Conservation (phyloP, 2,113 vertebrate genomes). For the Dolichotis patagonum region DNA sequence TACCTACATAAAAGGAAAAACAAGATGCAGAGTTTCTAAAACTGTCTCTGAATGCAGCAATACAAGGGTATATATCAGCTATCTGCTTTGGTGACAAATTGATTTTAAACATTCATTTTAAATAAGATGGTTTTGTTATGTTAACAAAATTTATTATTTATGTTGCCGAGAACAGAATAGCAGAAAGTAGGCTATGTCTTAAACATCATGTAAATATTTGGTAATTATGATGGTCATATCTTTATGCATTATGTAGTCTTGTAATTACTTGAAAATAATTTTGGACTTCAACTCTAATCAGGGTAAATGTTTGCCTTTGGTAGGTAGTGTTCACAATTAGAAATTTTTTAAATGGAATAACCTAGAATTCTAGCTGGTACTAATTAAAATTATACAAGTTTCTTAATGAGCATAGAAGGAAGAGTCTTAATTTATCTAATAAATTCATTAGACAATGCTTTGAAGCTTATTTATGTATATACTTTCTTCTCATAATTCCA, state of each 20-base stretch:
- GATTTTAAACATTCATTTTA: constrained; percentile 18
- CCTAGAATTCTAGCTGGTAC: constrained; percentile 13
- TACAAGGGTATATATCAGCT: not conserved
- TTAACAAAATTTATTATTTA: constrained; percentile 31
- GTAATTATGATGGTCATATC: not conserved
- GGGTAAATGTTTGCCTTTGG: not conserved
- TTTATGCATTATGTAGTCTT: not conserved
- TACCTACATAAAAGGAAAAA: not conserved
- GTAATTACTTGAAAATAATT: constrained; percentile 43
- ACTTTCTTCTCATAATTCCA: not conserved
- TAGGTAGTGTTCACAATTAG: not conserved
- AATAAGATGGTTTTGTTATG: constrained; percentile 48
- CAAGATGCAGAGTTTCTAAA: not conserved
- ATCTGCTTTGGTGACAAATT: constrained; percentile 25
- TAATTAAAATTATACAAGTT: not conserved
- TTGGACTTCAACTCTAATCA: constrained; percentile 14
- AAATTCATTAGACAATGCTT: not conserved
- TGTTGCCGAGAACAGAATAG: not conserved
- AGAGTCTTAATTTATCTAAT: not conserved
- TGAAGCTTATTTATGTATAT: not conserved
- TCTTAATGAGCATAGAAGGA: not conserved
- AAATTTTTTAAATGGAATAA: constrained; percentile 30
- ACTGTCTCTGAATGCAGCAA: not conserved
- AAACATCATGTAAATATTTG: not conserved
- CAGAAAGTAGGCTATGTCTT: not conserved